Evolutionary conservation across 1,140 invertebrate species (phyloP).

Genomic region (Melipona quadrifasciata): DNA sequence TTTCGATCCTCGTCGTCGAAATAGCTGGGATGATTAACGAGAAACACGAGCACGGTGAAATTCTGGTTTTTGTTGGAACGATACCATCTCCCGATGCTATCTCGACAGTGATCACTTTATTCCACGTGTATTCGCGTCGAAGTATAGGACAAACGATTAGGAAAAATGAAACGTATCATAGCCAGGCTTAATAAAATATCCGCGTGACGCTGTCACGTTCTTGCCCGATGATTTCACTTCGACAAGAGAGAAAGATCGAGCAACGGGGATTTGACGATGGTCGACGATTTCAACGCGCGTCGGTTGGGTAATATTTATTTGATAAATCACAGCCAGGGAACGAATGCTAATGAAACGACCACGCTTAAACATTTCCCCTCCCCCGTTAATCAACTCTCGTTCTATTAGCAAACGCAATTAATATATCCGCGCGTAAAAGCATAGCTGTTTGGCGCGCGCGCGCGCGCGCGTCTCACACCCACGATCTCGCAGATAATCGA

Average conservation of each 20-base stretch:
- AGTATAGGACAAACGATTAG: not conserved
- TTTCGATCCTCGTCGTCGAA: not conserved
- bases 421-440: constrained; percentile 26
- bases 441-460: not conserved
- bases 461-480: not conserved
- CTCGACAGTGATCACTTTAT: not conserved
- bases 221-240: not conserved
- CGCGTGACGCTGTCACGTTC: too few relatives aligned
- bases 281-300: constrained; percentile 13
- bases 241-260: not conserved
- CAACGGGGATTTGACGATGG: not conserved
- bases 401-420: constrained; percentile 30
- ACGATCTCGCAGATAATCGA: constrained; percentile 51
- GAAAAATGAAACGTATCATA: not conserved
- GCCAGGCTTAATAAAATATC: not conserved
- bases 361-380: constrained; percentile 22
- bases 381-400: constrained; percentile 42
- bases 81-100: not conserved
- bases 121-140: not conserved
- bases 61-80: not conserved
- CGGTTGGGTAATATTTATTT: constrained; percentile 36
- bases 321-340: constrained; percentile 38
- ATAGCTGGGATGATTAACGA: not conserved
- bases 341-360: constrained; percentile 35
- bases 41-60: not conserved